Percentiles rank a stretch among this genome's conserved stretches.
Conservation (phyloP, 2,888 invertebrate genomes). For the Mycalesis mineus region DNA sequence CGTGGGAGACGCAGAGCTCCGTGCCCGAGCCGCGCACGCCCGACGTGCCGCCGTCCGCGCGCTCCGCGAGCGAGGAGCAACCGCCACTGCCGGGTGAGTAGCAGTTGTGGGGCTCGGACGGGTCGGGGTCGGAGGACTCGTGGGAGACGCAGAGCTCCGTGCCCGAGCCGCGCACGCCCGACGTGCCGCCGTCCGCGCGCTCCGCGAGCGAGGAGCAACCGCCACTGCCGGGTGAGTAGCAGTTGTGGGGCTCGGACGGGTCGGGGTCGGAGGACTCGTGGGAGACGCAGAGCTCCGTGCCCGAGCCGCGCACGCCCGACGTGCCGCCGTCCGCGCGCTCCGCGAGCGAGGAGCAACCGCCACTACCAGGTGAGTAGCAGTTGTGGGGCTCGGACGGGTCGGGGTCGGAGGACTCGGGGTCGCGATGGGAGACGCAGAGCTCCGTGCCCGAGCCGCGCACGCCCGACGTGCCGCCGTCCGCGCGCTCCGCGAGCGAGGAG, state of each 20-base stretch:
- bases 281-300: conserved; percentile 87
- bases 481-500: conserved; percentile 22
- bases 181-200: conserved; percentile 30
- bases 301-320: conserved; percentile 44
- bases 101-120: background rate
- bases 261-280: conserved; percentile 86
- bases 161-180: conserved; percentile 46
- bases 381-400: conserved; percentile 48
- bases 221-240: conserved; percentile 11
- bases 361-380: conserved; percentile 11
- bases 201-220: conserved; percentile 19
- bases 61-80: conserved; percentile 22
- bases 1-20: conserved; percentile 91
- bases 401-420: conserved; percentile 82
- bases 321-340: conserved; percentile 29
- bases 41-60: conserved; percentile 31
- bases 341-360: conserved; percentile 16
- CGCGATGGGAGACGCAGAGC: conserved; percentile 91
- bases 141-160: conserved; percentile 90
- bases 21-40: conserved; percentile 50
- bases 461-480: conserved; percentile 36
- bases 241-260: conserved; percentile 30
- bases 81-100: conserved; percentile 9
- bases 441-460: conserved; percentile 59
- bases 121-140: conserved; percentile 83